A percentile compares a stretch with the other conserved stretches of the same genome.
Conservation (phyloP, 1,140 invertebrate genomes). For the Elymnias hypermnestra region DNA sequence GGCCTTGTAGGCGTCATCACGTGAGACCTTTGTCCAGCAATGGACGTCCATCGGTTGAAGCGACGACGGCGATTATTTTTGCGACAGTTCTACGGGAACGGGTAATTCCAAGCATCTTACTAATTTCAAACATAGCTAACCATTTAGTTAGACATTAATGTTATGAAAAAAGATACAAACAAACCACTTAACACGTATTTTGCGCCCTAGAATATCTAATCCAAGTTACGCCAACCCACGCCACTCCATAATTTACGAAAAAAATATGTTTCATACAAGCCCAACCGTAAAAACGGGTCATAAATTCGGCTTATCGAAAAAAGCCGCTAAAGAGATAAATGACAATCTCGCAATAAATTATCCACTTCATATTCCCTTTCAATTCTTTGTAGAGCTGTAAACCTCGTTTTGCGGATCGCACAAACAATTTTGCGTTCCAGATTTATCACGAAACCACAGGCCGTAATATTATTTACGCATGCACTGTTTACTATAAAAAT, state of each 20-base stretch:
- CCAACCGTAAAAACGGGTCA: conserved; percentile 16
- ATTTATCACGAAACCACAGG: conserved; percentile 2
- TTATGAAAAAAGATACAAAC: too few species aligned
- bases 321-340: conserved; percentile 23
- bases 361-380: conserved; percentile 18
- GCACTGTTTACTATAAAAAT: conserved; percentile 5
- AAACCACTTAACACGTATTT: too few species aligned
- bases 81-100: too few species aligned
- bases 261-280: conserved; percentile 14
- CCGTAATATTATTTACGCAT: conserved; percentile 9
- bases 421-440: conserved; percentile 11
- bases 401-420: conserved; percentile 13
- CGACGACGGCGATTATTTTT: too few species aligned
- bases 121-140: too few species aligned
- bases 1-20: too few species aligned
- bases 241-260: conserved; percentile 9
- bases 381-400: conserved; percentile 17
- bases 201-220: background rate
- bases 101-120: too few species aligned
- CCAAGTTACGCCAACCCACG: background rate
- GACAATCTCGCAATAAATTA: conserved; percentile 23
- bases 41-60: too few species aligned
- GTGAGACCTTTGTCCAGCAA: too few species aligned
- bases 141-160: too few species aligned
- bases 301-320: conserved; percentile 23